A percentile compares a stretch with the other conserved stretches of the same genome.
Conservation (phyloP, 2,113 vertebrate genomes). For the Notarius lentiginosus region DNA sequence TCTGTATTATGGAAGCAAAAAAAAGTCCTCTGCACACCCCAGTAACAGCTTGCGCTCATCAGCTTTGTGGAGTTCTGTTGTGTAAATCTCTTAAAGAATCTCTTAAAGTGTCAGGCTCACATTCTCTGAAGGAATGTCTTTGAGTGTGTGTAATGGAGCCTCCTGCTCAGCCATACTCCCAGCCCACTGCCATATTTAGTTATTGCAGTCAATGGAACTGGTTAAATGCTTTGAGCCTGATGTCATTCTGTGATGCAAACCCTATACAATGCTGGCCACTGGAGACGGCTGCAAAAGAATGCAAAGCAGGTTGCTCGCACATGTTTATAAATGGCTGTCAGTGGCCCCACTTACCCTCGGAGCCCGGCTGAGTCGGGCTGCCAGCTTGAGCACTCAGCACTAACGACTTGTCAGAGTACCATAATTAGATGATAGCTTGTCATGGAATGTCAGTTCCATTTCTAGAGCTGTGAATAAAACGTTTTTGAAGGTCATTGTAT, state of each 20-base stretch:
- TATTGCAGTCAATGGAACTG: constrained; percentile 54
- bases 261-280: constrained; percentile 36
- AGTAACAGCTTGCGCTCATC: constrained; percentile 22
- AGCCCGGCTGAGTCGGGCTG: not conserved
- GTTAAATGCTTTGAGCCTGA: constrained; percentile 43
- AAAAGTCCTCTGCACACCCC: not conserved
- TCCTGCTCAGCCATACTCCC: not conserved
- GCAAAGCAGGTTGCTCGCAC: constrained; percentile 26
- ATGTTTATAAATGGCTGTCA: constrained; percentile 40
- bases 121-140: constrained; percentile 48
- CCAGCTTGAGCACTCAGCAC: constrained; percentile 1
- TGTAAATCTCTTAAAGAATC: constrained; percentile 38
- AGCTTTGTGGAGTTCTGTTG: constrained; percentile 26
- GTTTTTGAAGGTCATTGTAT: not conserved
- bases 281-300: constrained; percentile 24
- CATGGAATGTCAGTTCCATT: not conserved
- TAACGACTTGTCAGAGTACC: constrained; percentile 22
- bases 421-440: constrained; percentile 11
- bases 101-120: constrained; percentile 26
- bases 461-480: not conserved
- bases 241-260: constrained; percentile 52
- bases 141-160: constrained; percentile 43
- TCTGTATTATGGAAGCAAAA: no score
- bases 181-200: constrained; percentile 56
- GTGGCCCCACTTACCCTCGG: constrained; percentile 19